Base-by-base conservation (phyloP, 2,113 vertebrate species). In the Cariama cristata region DNA sequence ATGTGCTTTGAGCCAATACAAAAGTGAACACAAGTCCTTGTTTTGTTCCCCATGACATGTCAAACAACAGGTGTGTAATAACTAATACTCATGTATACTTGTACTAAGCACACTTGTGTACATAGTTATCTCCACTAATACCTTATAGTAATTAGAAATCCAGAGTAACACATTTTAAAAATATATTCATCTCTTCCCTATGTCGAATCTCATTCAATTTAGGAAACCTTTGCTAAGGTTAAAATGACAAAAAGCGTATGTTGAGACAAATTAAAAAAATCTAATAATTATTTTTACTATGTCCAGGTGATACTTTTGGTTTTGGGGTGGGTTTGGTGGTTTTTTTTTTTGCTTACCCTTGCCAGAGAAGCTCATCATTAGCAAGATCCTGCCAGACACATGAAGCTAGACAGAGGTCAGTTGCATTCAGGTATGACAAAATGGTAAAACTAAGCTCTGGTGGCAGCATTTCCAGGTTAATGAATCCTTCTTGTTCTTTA, bases 371-470 rank as follows among this genome's bases (percentile, higher is more conserved):
- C 68, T 99, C 99, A 81, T 99, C 99, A 38, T 99, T 99, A 45
- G 99, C 99, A 64, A 99, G 98, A 95, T 99, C 99, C 95, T 99
- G 99, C 99, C 99, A 99, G 89, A 99, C 99, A 35, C 99, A 99
- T 1, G 99, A 99, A 67, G 99, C 99, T 96, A 99, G 98, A 96
- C 99, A 99, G 93, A 99, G 98, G 96, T 99, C 99, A 68, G 99
- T 99, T 74, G 99, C 99, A 79, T 99, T 99, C 97, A 99, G 98
- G 97, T 99, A 99, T 6, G 99, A 99, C 93, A 99, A 98, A 95
- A 99, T 99, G 85, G 99, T 99, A 97, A 99, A 99, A 97, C 99
- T 99, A 68, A 99, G 98, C 91, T 99, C 99, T 27, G 99, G 99
- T 28, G 99, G 99, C 86, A 99, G 96, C 99, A 99, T 99, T 98